phyloP scores from a whole-genome alignment of 2,113 vertebrate species.

The Apeltes quadracus region DNA sequence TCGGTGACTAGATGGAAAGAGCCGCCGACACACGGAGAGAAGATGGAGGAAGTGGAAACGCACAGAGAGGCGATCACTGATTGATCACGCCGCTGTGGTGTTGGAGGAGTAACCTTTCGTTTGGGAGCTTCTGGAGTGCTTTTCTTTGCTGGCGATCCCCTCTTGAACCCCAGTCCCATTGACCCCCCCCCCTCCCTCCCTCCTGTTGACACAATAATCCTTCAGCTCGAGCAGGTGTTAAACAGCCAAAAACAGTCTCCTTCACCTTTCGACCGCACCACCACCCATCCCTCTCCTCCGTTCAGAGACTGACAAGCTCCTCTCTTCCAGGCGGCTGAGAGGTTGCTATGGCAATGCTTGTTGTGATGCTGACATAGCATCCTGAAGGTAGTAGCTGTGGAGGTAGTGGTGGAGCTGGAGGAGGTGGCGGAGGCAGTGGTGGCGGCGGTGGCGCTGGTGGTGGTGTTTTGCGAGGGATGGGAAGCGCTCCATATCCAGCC shows the following conservation, averaged over 20 bases:
- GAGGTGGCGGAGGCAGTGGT: constrained; percentile 41
- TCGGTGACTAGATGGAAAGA: constrained; percentile 45
- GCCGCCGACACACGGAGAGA: constrained; percentile 6
- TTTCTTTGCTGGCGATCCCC: constrained; percentile 1
- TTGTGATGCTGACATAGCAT: constrained; percentile 70
- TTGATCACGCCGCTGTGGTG: constrained; percentile 9
- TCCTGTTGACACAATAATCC: constrained; percentile 11
- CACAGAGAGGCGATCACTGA: constrained; percentile 15
- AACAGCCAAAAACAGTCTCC: constrained; percentile 45
- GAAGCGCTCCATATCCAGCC: constrained; percentile 80
- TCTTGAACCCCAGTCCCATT: background rate
- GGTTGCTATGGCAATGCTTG: constrained; percentile 74
- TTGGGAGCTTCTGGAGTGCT: constrained; percentile 24
- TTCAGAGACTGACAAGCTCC: constrained; percentile 48
- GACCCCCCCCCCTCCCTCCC: background rate
- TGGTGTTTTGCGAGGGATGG: constrained; percentile 72
- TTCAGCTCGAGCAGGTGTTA: constrained; percentile 39
- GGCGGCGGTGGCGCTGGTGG: constrained; percentile 5
- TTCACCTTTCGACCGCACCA: constrained; percentile 46
- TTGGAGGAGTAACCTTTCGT: constrained; percentile 30
- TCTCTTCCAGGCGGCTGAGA: constrained; percentile 70
- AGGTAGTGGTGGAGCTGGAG: constrained; percentile 57
- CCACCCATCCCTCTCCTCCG: constrained; percentile 22
- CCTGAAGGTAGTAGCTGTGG: constrained; percentile 53
- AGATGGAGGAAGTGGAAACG: constrained; percentile 69